Evolutionary conservation across 2,888 invertebrate genomes (phyloP), one percentile per base, ranked within the genome.

Genomic region (Melinaea menophilus): DNA sequence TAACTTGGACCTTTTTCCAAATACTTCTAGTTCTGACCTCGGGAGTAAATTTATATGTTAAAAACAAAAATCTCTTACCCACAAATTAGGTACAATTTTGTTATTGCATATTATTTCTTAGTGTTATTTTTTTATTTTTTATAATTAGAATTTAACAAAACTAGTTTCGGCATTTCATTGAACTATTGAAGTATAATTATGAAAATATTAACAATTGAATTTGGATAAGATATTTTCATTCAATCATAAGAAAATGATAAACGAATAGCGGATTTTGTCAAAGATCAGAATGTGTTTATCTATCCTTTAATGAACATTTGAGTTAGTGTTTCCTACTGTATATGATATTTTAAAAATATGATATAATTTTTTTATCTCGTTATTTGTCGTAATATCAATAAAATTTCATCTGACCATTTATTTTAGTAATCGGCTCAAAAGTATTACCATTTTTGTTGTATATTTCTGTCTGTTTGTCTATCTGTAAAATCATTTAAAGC

Each of bases 1-100:
- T 83, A 85, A 86, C 79, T 86, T 84, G 77, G 80, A 72, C 78
- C 81, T 79, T 83, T 79, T 79, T 75, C 57, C 58, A 59, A 63
- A 63, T 59, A 54, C 62, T 65, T 51, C 7, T 47, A 55, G 31
- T 22, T 61, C 63, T 67, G 47, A 69, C 72, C 69, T 69, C 66
- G 63, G 69, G 71, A 69, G 62, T 61, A 69, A 73, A 75, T 73
- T 72, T 75, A 74, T 74, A 71, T 79, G 78, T 79, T 79, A 82
- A 81, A 84, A 74, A 83, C 84, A 84, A 84, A 82, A 81, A 82
- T 80, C 71, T 74, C 73, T 71, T 70, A 68, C 70, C 45, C 60
- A 55, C 65, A 64, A 63, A 59, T 62, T 65, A 58, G 55, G 22
- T 22, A 35, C 48, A 41, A 33, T 46, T 47, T 34, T 33, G 35